Conservation (phyloP, 1,140 invertebrate species). For the Eumeta japonica region DNA sequence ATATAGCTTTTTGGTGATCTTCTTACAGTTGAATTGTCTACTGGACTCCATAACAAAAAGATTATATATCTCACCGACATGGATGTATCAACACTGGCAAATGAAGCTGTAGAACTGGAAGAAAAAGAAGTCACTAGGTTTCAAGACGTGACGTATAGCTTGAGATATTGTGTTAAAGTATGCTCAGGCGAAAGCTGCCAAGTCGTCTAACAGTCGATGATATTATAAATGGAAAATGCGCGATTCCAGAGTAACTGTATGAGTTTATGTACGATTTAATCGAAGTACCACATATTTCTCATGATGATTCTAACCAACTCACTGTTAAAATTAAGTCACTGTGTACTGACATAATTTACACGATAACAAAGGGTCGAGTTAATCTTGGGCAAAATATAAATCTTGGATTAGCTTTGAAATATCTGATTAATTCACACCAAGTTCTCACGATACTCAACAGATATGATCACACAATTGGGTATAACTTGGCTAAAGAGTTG, state of each 20-base stretch:
- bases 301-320: constrained; percentile 13
- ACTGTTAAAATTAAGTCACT: constrained; percentile 28
- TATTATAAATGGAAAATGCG: constrained; percentile 27
- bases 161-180: constrained; percentile 23
- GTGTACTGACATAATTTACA: constrained; percentile 31
- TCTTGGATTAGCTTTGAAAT: constrained; percentile 30
- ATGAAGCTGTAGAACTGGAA: constrained; percentile 17
- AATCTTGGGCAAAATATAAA: constrained; percentile 24
- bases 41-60: constrained; percentile 22
- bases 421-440: constrained; percentile 25
- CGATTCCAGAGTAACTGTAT: constrained; percentile 23
- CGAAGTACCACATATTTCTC: constrained; percentile 16
- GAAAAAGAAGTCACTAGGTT: constrained; percentile 15
- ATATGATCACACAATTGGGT: constrained; percentile 29
- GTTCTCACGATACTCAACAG: constrained; percentile 28
- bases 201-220: constrained; percentile 25
- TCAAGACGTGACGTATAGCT: constrained; percentile 24
- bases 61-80: constrained; percentile 28
- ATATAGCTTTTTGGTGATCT: constrained; percentile 22
- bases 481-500: too few species aligned
- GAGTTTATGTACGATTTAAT: constrained; percentile 25
- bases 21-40: constrained; percentile 24
- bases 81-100: constrained; percentile 16
- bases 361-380: constrained; percentile 15
- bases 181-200: too few species aligned